Conservation (phyloP, 1,140 invertebrate genomes). For the Pantala flavescens region DNA sequence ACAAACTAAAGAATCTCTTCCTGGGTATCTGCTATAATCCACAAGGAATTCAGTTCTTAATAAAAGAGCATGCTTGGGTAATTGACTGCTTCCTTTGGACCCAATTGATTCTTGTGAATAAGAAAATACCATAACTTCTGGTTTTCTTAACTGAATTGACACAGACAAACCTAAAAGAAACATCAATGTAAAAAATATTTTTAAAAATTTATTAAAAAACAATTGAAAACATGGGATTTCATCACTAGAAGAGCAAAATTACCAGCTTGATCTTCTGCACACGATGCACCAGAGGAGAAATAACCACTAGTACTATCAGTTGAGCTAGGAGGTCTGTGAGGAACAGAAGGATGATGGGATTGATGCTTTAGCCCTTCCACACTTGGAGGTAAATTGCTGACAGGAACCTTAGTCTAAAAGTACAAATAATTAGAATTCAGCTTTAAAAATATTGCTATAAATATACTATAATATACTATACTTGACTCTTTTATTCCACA, state of each 20-base stretch:
- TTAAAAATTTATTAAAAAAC: too few relatives aligned
- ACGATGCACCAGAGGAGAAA: constrained; percentile 38
- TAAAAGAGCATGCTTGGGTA: constrained; percentile 47
- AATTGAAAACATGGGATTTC: too few relatives aligned
- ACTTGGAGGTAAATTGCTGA: constrained; percentile 1
- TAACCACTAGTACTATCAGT: constrained; percentile 48
- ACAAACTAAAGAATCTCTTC: constrained; percentile 50
- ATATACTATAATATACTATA: too few relatives aligned
- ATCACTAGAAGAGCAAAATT: not conserved
- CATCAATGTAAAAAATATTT: not conserved
- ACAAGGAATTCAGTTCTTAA: constrained; percentile 60
- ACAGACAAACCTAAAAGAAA: constrained; percentile 45
- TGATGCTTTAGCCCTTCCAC: constrained; percentile 20
- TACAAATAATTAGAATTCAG: not conserved
- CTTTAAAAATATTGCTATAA: too few relatives aligned
- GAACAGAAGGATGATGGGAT: not conserved
- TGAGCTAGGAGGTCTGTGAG: constrained; percentile 30
- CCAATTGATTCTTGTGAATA: constrained; percentile 54
- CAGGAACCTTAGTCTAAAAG: constrained; percentile 22
- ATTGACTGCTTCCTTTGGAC: not conserved
- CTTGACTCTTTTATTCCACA: too few relatives aligned
- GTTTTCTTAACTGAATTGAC: constrained; percentile 59
- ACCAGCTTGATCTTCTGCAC: constrained; percentile 28
- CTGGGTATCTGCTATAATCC: constrained; percentile 57
- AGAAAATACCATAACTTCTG: constrained; percentile 67